Evolutionary conservation across 2,797 vertebrate genomes (phyloP).

Genomic region (Furcifer pardalis): DNA sequence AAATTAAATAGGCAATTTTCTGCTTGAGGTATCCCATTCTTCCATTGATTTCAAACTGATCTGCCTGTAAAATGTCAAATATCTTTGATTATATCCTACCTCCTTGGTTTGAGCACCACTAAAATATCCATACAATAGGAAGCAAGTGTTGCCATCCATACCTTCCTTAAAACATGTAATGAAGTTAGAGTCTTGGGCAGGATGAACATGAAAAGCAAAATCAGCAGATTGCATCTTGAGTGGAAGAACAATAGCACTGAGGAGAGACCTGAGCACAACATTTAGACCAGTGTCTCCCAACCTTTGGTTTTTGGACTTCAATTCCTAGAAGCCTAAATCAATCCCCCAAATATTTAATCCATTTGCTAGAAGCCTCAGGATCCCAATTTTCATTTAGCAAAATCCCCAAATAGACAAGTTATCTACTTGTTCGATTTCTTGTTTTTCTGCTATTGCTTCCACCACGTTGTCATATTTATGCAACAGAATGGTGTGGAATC

Average conservation of each 20-base stretch:
- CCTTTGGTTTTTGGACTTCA: too few species aligned
- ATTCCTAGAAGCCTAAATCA: too few species aligned
- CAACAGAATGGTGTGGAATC: neutral
- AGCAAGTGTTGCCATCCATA: neutral
- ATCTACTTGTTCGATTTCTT: too few species aligned
- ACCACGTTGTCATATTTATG: slow-evolving; percentile 17
- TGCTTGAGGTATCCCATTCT: neutral
- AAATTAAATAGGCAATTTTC: neutral
- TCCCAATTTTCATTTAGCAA: too few species aligned
- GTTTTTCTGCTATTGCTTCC: too few species aligned
- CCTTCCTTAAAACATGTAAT: neutral
- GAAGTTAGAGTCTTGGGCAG: neutral
- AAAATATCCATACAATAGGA: neutral
- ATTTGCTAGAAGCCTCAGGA: too few species aligned
- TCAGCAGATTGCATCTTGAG: neutral
- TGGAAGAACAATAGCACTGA: neutral
- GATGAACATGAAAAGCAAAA: neutral
- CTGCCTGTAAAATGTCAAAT: neutral
- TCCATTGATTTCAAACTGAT: neutral
- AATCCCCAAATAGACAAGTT: too few species aligned
- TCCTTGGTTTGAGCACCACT: neutral
- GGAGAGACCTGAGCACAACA: neutral
- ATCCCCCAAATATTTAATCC: too few species aligned
- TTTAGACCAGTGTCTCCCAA: too few species aligned
- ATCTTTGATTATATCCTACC: neutral